Conservation (phyloP, 2,888 invertebrate species). For the Nebria salina region DNA sequence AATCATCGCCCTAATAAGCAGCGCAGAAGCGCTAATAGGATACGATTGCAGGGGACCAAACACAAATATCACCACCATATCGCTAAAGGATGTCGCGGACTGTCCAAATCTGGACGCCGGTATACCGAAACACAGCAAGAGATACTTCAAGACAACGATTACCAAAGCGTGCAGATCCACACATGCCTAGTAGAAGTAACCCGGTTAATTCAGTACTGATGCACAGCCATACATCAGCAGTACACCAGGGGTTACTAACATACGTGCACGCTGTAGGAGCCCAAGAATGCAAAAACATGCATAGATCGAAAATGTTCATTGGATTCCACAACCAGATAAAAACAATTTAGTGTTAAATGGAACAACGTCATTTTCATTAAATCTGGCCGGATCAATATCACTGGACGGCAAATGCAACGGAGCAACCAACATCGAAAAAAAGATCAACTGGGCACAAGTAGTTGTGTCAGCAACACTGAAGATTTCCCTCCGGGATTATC, state of each 20-base stretch:
- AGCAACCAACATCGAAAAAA: constrained; percentile 21
- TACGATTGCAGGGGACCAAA: too few species aligned
- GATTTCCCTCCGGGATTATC: too few species aligned
- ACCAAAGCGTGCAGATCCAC: neutral
- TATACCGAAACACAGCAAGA: too few species aligned
- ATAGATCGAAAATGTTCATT: constrained; percentile 20
- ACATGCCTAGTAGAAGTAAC: constrained; percentile 45
- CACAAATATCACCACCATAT: too few species aligned
- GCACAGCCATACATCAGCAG: constrained; percentile 46
- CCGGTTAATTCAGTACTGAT: constrained; percentile 40
- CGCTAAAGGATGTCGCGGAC: too few species aligned
- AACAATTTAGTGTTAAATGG: constrained; percentile 17
- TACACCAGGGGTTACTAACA: constrained; percentile 46
- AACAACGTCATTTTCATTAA: too few species aligned
- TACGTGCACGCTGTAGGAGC: constrained; percentile 2
- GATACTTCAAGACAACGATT: too few species aligned
- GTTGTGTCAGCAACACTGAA: too few species aligned
- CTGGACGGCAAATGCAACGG: constrained; percentile 40
- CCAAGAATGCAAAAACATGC: constrained; percentile 42
- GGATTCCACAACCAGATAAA: constrained; percentile 24
- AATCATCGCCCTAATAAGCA: too few species aligned
- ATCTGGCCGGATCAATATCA: constrained; percentile 30
- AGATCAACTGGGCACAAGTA: neutral
- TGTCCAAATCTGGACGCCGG: too few species aligned
- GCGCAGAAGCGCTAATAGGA: too few species aligned